Evolutionary conservation across 2,113 vertebrate species (phyloP), one percentile per base, ranked within the genome.

Genomic region (Colius striatus): DNA sequence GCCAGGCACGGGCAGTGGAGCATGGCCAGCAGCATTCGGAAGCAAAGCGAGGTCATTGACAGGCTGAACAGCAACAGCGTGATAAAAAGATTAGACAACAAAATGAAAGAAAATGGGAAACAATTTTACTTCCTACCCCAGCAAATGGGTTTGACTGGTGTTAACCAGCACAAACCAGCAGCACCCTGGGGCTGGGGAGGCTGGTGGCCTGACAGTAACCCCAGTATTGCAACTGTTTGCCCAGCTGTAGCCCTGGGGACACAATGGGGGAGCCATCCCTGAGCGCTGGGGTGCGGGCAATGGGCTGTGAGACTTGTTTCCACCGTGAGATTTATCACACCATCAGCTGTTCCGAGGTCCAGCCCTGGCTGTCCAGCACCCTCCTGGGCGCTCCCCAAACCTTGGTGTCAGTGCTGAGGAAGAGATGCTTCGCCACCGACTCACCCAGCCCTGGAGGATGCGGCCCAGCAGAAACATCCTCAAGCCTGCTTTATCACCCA

Each of bases 321-420:
- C 68, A 30, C 30, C 0, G 0, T 3, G 17, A n/a, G 5, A 58
- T 10, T 54, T n/a, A n/a, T 36, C 60, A 58, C 0, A 0, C 47
- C 38, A 25, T 2, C 2, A 29, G 25, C 32, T 78, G 30, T 32
- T 27, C 36, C 25, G 5, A 11, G 13, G 38, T 13, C 29, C 90
- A 3, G 1, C 9, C 38, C 38, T 12, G 38, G 38, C 38, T 41
- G 38, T 41, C 38, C 38, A 41, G 38, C 38, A 41, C 38, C 38
- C 38, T 12, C 38, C 12, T 12, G 13, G 0, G 10, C 3, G 5
- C 11, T 32, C 34, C 57, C 38, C 32, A 72, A 25, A 22, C 10
- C 22, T 17, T 47, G 36, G 13, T 2, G 18, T 34, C 47, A 68
- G 32, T 50, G 23, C 22, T 68, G 45, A 26, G 36, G 11, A 55